Evolutionary conservation across 2,113 vertebrate genomes (phyloP), one percentile per base, ranked within the genome.

Genomic region (Merops nubicus): DNA sequence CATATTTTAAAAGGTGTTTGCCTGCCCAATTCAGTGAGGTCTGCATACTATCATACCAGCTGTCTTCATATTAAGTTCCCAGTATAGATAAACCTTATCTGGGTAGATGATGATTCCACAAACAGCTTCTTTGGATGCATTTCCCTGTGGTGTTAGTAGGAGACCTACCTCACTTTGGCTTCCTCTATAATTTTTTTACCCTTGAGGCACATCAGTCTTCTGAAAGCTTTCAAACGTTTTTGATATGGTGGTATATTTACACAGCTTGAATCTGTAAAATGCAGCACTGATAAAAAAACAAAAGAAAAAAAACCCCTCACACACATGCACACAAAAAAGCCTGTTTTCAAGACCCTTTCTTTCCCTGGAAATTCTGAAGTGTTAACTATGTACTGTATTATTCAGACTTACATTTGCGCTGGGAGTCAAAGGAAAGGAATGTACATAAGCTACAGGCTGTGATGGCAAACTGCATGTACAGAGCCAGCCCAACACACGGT

Each of bases 201-300:
- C 88, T 82, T 42, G 43, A 94, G 93, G 80, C 73, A 87, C 48
- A 62, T 92, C 83, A 79, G 43, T 85, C 73, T 48, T 14, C 80
- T 62, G 62, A 87, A 87, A 62, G 53, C 68, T 93, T 78, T 73
- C 31, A 76, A 86, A 63, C 13, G 34, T 45, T 96, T 91, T 85
- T 93, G n/a, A 50, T 56, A 45, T 9, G 21, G 48, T 29, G 17
- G 28, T 47, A n/a, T 78, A 91, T 93, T 93, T 93, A 84, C 69
- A 72, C 64, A 92, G 79, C 88, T 92, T 94, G 72, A 81, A 60
- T 51, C 54, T 88, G 63, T 86, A 31, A 40, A 96, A 56, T 34
- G 23, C 38, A 64, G 38, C 7, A 22, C 80, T 53, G 47, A 57
- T 74, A 2, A 4, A 43, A 56, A 82, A 78, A 28, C 45, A 40